Evolutionary conservation across 2,888 invertebrate genomes (phyloP).

Genomic region (Hedya salicella): DNA sequence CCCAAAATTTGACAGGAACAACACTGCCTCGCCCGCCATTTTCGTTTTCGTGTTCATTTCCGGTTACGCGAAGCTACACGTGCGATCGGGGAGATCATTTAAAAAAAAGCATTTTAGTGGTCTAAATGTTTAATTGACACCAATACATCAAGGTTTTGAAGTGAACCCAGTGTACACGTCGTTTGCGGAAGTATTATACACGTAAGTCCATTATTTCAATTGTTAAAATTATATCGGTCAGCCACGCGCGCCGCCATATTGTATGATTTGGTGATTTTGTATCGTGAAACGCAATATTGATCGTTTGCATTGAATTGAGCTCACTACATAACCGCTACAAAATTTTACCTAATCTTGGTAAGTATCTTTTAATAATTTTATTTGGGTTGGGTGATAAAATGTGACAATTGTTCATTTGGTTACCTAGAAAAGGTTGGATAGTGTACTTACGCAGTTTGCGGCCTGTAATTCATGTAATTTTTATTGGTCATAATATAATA

Average conservation of each 20-base stretch:
- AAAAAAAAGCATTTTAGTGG: conserved; percentile 8
- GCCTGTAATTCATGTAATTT: background rate
- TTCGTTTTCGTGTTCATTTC: conserved; percentile 9
- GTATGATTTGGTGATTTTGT: conserved; percentile 23
- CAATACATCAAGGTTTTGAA: background rate
- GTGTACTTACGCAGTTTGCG: background rate
- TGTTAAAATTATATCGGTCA: conserved; percentile 6
- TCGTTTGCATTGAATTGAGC: conserved; percentile 6
- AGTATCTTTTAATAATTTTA: too few relatives aligned
- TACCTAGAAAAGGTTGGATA: too few relatives aligned
- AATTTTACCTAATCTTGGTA: background rate
- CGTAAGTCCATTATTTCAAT: conserved; percentile 24
- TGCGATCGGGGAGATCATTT: conserved; percentile 9
- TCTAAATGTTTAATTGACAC: background rate
- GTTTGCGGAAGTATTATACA: conserved; percentile 15
- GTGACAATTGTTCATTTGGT: too few relatives aligned
- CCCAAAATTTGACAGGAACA: too few relatives aligned
- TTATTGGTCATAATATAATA: background rate
- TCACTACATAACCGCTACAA: background rate
- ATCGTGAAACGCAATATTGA: conserved; percentile 26
- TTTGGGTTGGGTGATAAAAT: too few relatives aligned
- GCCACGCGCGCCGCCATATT: conserved; percentile 38
- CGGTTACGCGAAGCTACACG: conserved; percentile 31
- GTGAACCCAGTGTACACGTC: conserved; percentile 3
- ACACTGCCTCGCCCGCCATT: conserved; percentile 23